Conservation (phyloP, 2,888 invertebrate genomes). For the Neoaliturus tenellus region DNA sequence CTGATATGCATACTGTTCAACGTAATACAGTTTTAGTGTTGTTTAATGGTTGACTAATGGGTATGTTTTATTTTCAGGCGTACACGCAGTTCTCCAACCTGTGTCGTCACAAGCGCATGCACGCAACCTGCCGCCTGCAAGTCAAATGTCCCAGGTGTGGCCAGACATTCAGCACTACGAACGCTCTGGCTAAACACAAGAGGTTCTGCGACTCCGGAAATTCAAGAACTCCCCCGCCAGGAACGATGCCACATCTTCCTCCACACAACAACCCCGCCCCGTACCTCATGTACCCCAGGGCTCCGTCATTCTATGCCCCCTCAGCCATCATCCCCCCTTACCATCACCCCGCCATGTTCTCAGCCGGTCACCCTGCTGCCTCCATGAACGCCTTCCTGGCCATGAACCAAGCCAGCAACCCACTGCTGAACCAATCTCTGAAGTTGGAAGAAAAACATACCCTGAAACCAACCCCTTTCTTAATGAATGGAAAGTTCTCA, state of each 20-base stretch:
- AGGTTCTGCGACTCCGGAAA: conserved; percentile 87
- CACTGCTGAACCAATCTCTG: conserved; percentile 72
- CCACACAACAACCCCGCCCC: conserved; percentile 71
- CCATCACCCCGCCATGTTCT: conserved; percentile 51
- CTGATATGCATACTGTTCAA: too few species aligned
- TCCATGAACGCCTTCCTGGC: conserved; percentile 75
- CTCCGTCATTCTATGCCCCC: conserved; percentile 72
- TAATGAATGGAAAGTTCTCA: neutral
- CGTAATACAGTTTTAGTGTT: too few species aligned
- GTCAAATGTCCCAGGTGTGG: conserved; percentile 97
- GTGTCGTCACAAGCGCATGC: conserved; percentile 99
- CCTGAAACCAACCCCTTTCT: conserved; percentile 10
- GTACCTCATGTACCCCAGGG: conserved; percentile 83
- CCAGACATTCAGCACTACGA: conserved; percentile 93
- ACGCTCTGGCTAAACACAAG: conserved; percentile 96
- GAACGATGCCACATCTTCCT: conserved; percentile 63
- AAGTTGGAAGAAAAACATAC: conserved; percentile 60
- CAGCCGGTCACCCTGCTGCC: conserved; percentile 67
- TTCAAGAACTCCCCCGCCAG: conserved; percentile 69
- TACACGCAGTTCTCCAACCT: conserved; percentile 99
- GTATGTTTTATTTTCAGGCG: conserved; percentile 77
- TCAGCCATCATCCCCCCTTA: conserved; percentile 77
- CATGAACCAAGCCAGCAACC: conserved; percentile 72
- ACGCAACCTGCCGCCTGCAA: conserved; percentile 95
- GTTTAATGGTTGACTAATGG: neutral